Percentiles rank a stretch among this genome's conserved stretches.
phyloP scores from a whole-genome alignment of 2,888 invertebrate genomes.

The Ophion costatus region DNA sequence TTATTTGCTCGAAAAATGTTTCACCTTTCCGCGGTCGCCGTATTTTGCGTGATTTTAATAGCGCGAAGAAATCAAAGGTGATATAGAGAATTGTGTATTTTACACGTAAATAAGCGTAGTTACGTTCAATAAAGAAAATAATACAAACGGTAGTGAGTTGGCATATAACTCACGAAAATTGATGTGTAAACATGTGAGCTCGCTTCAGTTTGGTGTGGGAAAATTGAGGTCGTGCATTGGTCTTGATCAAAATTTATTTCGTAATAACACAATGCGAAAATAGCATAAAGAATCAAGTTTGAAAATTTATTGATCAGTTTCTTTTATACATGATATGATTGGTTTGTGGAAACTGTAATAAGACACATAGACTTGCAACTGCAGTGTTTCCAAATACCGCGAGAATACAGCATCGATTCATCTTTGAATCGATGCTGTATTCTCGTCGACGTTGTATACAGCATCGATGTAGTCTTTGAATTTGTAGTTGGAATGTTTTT shows the following conservation, averaged over 20 bases:
- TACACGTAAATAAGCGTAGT: too few relatives aligned
- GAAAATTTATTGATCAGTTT: background rate
- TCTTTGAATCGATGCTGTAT: too few relatives aligned
- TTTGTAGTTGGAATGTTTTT: conserved; percentile 22
- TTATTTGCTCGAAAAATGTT: too few relatives aligned
- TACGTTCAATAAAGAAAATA: too few relatives aligned
- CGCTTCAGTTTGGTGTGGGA: conserved; percentile 13
- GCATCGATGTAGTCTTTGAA: conserved; percentile 37
- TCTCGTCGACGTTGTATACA: too few relatives aligned
- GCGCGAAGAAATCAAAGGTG: too few relatives aligned
- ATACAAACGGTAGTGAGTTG: too few relatives aligned
- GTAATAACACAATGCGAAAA: conserved; percentile 2
- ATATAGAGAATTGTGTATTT: too few relatives aligned
- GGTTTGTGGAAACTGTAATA: conserved; percentile 27
- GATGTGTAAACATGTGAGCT: conserved; percentile 16
- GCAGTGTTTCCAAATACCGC: conserved; percentile 39
- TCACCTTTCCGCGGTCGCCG: too few relatives aligned
- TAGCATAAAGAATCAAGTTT: conserved; percentile 2
- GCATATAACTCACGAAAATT: background rate
- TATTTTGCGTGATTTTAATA: too few relatives aligned
- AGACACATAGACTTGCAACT: conserved; percentile 40
- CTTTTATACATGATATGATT: conserved; percentile 4
- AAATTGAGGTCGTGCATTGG: conserved; percentile 19
- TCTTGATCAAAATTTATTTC: conserved; percentile 5
- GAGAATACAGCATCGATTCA: conserved; percentile 53